Evolutionary conservation across 1,140 invertebrate genomes (phyloP), one percentile per base, ranked within the genome.

Genomic region (Conopomorpha cramerella): DNA sequence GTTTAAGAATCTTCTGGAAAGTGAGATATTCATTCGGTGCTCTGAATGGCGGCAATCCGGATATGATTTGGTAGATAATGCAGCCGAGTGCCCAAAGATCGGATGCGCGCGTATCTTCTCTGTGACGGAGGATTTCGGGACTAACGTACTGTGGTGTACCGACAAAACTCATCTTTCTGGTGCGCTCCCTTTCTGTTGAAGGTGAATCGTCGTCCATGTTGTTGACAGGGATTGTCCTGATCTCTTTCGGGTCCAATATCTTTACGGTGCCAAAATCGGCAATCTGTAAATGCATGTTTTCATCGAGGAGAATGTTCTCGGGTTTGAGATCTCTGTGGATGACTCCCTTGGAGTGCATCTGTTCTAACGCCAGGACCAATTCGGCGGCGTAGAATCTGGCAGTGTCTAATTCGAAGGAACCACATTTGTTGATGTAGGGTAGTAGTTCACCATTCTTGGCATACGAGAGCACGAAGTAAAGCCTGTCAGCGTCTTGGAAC

Each of bases 81-180:
- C 96, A 99, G 3, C 96, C 98, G 16, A 98, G 80, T 0, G 96
- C 96, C 97, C 97, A 99, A n/a, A 99, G 78, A 78, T 99, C 97
- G 3, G 92, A 92, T 11, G 92, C 87, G 41, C 83, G 84, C 13
- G 87, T 88, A 14, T 89, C 86, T 1, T 82, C 83, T 49, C 91
- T 89, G 57, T 93, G 88, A 17, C 89, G 89, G 2, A 99, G 76
- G 10, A 99, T 80, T 76, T 99, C 97, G 3, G 97, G 97, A 29
- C 95, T 96, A 0, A 99, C 95, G 77, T 99, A 99, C 65, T 99
- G 96, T 0, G 97, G 96, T 10, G 97, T 99, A n/a, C 97, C 96
- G 3, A 98, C 95, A 77, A 99, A 98, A 58, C 95, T 98, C 55
- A 90, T 91, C 46, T 82, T 83, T 33, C 89, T 72, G 36, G 71